Conservation (phyloP, 2,888 invertebrate genomes). For the Sthenelais limicola region DNA sequence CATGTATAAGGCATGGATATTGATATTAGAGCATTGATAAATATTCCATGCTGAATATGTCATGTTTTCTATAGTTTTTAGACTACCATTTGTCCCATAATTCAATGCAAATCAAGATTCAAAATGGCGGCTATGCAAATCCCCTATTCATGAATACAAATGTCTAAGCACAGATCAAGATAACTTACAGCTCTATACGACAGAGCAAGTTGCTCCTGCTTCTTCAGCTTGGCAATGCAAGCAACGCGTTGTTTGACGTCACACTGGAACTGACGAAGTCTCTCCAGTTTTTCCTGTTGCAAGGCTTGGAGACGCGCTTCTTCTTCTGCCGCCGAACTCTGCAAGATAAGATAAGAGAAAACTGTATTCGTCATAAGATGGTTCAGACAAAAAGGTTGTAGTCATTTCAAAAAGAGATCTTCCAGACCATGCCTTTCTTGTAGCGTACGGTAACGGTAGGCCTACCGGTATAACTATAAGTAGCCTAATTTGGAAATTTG, state of each 20-base stretch:
- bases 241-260: slow-evolving; percentile 64
- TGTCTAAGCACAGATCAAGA: no score
- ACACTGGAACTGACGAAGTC: slow-evolving; percentile 62
- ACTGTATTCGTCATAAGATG: background rate
- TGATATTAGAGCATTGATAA: no score
- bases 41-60: no score
- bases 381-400: background rate
- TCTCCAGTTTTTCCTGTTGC: slow-evolving; percentile 59
- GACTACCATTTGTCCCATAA: no score
- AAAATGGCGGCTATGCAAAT: no score
- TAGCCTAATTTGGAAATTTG: background rate
- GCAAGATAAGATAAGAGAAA: background rate
- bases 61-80: no score
- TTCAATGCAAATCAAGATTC: no score
- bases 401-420: no score
- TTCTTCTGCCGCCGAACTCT: slow-evolving; percentile 36
- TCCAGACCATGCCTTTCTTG: background rate
- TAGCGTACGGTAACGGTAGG: background rate
- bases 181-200: slow-evolving; percentile 61
- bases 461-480: background rate
- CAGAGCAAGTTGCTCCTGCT: slow-evolving; percentile 59
- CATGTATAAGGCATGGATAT: no score
- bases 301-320: slow-evolving; percentile 1
- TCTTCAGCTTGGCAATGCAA: slow-evolving; percentile 55
- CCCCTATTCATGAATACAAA: no score